A percentile compares a stretch with the other conserved stretches of the same genome.
Evolutionary conservation across 2,797 vertebrate genomes (phyloP).

Genomic region (Platyrinchus mystaceus): DNA sequence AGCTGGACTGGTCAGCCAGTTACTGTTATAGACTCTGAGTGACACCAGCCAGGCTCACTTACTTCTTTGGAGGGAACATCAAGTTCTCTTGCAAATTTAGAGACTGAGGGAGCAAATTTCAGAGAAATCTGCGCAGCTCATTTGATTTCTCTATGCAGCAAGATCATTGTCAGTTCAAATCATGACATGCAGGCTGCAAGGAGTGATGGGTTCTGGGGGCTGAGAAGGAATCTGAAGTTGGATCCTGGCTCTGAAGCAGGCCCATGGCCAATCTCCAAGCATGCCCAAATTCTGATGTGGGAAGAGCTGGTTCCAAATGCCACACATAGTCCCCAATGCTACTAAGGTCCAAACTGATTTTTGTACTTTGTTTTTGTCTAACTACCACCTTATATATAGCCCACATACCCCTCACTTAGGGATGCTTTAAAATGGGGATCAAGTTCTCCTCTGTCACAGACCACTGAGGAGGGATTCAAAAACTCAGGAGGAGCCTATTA

Average conservation of each 20-base stretch:
- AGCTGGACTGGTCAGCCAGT: neutral
- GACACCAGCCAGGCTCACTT: neutral
- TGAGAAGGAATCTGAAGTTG: neutral
- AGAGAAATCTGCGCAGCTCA: neutral
- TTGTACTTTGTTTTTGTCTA: neutral
- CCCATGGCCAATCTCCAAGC: neutral
- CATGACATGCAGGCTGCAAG: neutral
- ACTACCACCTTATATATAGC: neutral
- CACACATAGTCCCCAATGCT: neutral
- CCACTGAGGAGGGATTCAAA: constrained; percentile 13
- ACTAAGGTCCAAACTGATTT: neutral
- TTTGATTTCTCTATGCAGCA: neutral
- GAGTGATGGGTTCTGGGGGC: neutral
- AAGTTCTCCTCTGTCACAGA: neutral
- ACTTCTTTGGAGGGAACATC: neutral
- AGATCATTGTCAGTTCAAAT: neutral
- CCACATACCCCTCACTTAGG: neutral
- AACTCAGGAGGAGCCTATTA: constrained; percentile 47
- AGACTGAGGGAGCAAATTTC: neutral
- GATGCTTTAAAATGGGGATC: constrained; percentile 10
- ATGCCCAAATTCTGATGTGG: neutral
- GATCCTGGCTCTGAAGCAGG: neutral
- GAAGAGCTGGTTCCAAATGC: neutral
- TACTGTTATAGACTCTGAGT: neutral
- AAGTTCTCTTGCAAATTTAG: neutral